Evolutionary conservation across 1,140 invertebrate genomes (phyloP).

Genomic region (Drosophila micromelanica): DNA sequence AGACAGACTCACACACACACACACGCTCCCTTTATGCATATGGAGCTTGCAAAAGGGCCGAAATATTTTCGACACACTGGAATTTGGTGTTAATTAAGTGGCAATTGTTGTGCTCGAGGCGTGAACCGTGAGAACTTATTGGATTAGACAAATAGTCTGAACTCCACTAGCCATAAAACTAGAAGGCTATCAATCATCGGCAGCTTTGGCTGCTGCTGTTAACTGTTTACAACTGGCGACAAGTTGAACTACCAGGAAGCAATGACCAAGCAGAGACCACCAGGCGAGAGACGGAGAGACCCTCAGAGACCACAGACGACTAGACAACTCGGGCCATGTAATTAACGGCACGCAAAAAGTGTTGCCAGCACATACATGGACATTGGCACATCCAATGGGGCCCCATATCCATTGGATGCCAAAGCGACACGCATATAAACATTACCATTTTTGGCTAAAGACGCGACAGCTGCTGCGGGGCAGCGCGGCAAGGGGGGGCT

Average conservation of each 20-base stretch:
- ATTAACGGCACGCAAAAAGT: constrained; percentile 82
- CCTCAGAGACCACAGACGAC: constrained; percentile 72
- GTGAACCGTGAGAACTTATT: constrained; percentile 80
- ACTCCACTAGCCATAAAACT: background rate
- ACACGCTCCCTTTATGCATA: background rate
- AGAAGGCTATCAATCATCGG: constrained; percentile 71
- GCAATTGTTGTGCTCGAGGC: constrained; percentile 73
- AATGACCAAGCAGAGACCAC: constrained; percentile 78
- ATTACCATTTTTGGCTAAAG: constrained; percentile 82
- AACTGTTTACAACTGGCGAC: constrained; percentile 70
- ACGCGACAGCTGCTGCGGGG: constrained; percentile 66
- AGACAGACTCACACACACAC: too few species aligned
- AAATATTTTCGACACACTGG: constrained; percentile 71
- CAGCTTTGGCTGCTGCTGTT: constrained; percentile 44
- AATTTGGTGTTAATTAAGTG: constrained; percentile 73
- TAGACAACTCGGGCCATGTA: constrained; percentile 69
- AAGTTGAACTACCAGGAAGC: constrained; percentile 78
- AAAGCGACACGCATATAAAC: constrained; percentile 79
- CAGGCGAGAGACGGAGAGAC: constrained; percentile 59
- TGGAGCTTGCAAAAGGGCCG: constrained; percentile 44
- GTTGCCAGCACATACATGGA: constrained; percentile 76
- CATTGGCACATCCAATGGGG: constrained; percentile 46
- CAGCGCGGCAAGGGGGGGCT: background rate
- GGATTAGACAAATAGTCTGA: constrained; percentile 65
- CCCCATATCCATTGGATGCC: constrained; percentile 27